These are phyloP conservation scores for Cremastinae sp. DNA, from an alignment of 2,888 invertebrate genomes.

Conservation along the genomic window DNA sequence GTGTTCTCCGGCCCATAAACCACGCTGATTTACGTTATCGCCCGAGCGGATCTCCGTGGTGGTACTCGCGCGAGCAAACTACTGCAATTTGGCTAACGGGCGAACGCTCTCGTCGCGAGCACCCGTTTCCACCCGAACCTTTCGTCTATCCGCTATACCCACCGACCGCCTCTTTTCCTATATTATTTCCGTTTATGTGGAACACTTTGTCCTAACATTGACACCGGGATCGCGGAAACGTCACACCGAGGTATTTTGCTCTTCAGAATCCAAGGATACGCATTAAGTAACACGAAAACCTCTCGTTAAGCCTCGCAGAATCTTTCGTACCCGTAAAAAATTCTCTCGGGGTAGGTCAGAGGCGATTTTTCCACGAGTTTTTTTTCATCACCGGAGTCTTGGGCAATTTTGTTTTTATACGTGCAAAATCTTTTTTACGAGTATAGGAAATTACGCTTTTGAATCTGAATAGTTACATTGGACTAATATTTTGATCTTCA, in stretches of 20 bases:
- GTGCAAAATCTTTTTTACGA: too few relatives aligned
- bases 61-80: constrained; percentile 67
- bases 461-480: too few relatives aligned
- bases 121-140: neutral
- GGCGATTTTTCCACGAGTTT: too few relatives aligned
- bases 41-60: constrained; percentile 73
- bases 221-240: constrained; percentile 54
- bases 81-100: constrained; percentile 74
- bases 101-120: constrained; percentile 52
- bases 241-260: constrained; percentile 33
- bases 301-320: too few relatives aligned
- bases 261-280: constrained; percentile 36
- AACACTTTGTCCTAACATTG: constrained; percentile 44
- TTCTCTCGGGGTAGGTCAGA: too few relatives aligned
- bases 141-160: neutral
- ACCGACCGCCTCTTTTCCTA: neutral
- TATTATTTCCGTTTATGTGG: constrained; percentile 23
- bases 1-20: constrained; percentile 75
- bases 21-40: constrained; percentile 77
- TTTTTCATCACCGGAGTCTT: too few relatives aligned
- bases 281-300: too few relatives aligned
- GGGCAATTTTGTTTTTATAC: too few relatives aligned
- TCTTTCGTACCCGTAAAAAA: too few relatives aligned
- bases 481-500: too few relatives aligned
- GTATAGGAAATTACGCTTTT: too few relatives aligned